Evolutionary conservation across 1,140 invertebrate genomes (phyloP).

Genomic region (Whitmania pigra): DNA sequence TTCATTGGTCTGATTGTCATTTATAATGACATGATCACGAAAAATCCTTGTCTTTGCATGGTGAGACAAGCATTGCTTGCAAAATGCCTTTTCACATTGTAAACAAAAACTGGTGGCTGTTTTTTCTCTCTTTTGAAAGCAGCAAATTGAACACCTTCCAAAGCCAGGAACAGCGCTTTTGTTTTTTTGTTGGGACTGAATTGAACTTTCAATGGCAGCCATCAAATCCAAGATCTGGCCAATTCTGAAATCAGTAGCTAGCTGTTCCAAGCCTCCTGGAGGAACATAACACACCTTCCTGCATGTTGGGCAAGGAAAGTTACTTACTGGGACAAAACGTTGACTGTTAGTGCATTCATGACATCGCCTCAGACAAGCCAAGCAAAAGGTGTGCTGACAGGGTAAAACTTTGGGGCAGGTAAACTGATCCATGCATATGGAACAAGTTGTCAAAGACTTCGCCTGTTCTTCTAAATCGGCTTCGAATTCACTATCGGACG

Average conservation of each 20-base stretch:
- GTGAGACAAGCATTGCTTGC: background rate
- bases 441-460: constrained; percentile 14
- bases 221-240: constrained; percentile 18
- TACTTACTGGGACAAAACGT: constrained; percentile 9
- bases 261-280: background rate
- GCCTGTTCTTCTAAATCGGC: constrained; percentile 17
- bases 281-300: constrained; percentile 17
- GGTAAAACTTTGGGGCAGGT: constrained; percentile 19
- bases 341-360: constrained; percentile 14
- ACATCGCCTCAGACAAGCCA: constrained; percentile 11
- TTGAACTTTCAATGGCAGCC: constrained; percentile 11
- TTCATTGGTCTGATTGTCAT: background rate
- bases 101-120: constrained; percentile 6
- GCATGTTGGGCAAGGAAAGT: constrained; percentile 18
- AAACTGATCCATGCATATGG: constrained; percentile 18
- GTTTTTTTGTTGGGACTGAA: constrained; percentile 1
- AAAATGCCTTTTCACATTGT: constrained; percentile 14
- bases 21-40: constrained; percentile 11
- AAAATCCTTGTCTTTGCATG: constrained; percentile 10
- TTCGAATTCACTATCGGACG: constrained; percentile 3
- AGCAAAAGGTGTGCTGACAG: constrained; percentile 20
- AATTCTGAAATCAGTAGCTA: constrained; percentile 20
- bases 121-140: background rate
- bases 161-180: background rate
- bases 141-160: background rate